Percentiles rank a stretch among this genome's conserved stretches.
Conservation (phyloP, 2,113 vertebrate species). For the Mesembrinibis cayennensis region DNA sequence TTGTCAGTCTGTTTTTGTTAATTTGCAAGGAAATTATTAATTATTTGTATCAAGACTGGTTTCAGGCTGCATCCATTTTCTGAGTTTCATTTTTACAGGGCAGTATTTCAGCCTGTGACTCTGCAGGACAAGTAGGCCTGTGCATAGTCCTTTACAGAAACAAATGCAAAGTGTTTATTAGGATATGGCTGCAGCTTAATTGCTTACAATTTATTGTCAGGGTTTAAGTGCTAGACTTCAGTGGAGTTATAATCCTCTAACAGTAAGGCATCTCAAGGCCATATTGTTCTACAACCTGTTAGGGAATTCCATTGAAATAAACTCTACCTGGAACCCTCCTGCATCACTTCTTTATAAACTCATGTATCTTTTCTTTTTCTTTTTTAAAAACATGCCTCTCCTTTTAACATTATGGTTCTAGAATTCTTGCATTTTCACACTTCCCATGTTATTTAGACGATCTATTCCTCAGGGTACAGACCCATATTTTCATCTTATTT, state of each 20-base stretch:
- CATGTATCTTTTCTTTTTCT: neutral
- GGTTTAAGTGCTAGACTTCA: neutral
- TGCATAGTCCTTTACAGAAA: neutral
- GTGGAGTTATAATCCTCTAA: neutral
- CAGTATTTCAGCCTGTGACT: neutral
- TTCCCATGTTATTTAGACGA: neutral
- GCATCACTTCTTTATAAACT: neutral
- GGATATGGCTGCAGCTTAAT: neutral
- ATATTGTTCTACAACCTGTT: neutral
- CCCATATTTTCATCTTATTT: neutral
- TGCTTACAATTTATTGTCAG: neutral
- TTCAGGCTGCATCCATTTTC: neutral
- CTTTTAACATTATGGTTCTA: neutral
- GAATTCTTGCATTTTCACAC: neutral
- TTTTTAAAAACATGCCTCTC: neutral
- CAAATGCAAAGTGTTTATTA: neutral
- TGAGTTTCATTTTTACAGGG: neutral
- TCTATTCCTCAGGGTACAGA: neutral
- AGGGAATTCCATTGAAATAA: neutral
- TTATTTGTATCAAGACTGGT: neutral
- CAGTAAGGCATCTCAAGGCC: neutral
- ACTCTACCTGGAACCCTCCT: neutral
- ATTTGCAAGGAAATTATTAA: neutral
- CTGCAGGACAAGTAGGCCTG: neutral
- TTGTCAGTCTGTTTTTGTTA: neutral